A percentile compares a stretch with the other conserved stretches of the same genome.
Evolutionary conservation across 2,797 vertebrate genomes (phyloP).

Genomic region (Ambastaia sidthimunki): DNA sequence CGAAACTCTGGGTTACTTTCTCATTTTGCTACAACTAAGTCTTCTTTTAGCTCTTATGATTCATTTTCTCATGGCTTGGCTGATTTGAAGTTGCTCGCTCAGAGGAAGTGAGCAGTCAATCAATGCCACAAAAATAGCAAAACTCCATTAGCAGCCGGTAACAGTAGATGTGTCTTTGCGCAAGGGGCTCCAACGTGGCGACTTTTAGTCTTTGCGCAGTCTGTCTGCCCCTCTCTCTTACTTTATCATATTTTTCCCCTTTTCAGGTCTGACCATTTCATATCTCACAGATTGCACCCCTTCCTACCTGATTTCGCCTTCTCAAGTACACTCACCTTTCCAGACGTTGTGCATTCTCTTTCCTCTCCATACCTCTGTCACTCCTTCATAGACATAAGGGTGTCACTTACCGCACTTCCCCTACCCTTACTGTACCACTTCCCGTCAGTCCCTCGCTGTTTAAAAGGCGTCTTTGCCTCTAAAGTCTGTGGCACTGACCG

Average conservation of each 20-base stretch:
- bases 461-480: constrained; percentile 37
- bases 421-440: not conserved
- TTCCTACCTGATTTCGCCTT: not conserved
- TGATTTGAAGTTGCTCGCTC: constrained; percentile 82
- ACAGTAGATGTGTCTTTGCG: constrained; percentile 84
- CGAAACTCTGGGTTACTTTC: not conserved
- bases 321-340: constrained; percentile 18
- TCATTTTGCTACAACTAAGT: constrained; percentile 16
- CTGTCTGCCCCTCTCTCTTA: constrained; percentile 66
- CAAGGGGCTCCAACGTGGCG: constrained; percentile 70
- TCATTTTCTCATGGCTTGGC: constrained; percentile 73
- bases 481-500: constrained; percentile 68
- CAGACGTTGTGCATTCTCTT: constrained; percentile 43
- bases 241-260: constrained; percentile 48
- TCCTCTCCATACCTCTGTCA: constrained; percentile 66
- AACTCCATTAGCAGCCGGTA: constrained; percentile 84
- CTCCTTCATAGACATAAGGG: constrained; percentile 42
- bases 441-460: constrained; percentile 15
- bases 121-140: constrained; percentile 86
- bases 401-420: not conserved
- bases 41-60: constrained; percentile 73
- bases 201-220: constrained; percentile 68
- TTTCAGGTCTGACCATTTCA: not conserved
- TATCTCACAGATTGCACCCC: not conserved
- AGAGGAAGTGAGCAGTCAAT: constrained; percentile 85